A percentile compares a stretch with the other conserved stretches of the same genome.
phyloP scores from a whole-genome alignment of 2,113 vertebrate genomes.

The Pelecanus crispus region DNA sequence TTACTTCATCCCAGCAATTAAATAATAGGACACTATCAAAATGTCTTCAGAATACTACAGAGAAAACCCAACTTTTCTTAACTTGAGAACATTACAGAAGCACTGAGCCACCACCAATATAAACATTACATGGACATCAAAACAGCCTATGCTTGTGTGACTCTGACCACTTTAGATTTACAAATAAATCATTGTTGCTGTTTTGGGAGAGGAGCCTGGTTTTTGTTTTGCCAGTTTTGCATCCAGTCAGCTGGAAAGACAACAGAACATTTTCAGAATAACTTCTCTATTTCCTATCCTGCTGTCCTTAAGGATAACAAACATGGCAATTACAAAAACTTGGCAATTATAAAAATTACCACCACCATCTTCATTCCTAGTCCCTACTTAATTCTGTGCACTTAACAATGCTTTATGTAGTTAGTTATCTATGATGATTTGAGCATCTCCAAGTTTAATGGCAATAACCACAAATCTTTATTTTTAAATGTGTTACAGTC shows the following conservation, averaged over 20 bases:
- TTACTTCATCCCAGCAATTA: background rate
- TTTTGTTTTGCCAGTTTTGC: conserved; percentile 18
- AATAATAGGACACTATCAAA: background rate
- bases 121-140: background rate
- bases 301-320: background rate
- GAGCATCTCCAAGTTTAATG: background rate
- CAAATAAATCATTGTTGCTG: conserved; percentile 22
- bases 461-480: background rate
- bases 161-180: background rate
- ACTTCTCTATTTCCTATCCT: background rate
- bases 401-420: background rate
- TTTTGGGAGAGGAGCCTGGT: background rate
- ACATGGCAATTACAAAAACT: background rate
- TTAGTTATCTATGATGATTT: background rate
- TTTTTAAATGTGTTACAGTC: background rate
- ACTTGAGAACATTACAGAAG: background rate
- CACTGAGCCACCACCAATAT: background rate
- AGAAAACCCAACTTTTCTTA: background rate
- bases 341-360: background rate
- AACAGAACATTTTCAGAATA: background rate
- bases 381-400: background rate
- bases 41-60: background rate
- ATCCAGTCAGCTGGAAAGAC: background rate
- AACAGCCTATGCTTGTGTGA: background rate
- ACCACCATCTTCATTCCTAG: background rate